Evolutionary conservation across 2,797 vertebrate species (phyloP), one percentile per base, ranked within the genome.

Genomic region (Acrocephalus scirpaceus): DNA sequence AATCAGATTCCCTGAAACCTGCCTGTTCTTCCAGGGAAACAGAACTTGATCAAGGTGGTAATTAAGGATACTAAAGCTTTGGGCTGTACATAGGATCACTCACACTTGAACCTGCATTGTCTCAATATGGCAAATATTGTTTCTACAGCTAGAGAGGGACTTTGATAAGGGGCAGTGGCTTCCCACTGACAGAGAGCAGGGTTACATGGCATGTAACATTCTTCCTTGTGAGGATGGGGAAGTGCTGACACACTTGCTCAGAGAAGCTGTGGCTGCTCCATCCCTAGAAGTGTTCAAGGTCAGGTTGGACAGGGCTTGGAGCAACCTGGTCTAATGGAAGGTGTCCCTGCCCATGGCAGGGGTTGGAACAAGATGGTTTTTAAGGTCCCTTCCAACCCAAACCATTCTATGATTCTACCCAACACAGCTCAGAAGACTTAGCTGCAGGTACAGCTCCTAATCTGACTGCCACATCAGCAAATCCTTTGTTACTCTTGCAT

Each of bases 91-190:
- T n/a, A 50, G 7, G 36, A 44, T 51, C 15, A 3, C 16, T 36
- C 16, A 13, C 9, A 8, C 20, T 58, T 61, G 16, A 18, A 11
- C 50, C 17, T 19, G 13, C 11, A 36, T 5, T 4, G 0, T 18
- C 23, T 44, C 34, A 12, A 21, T 11, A 19, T 1, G 0, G 51
- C 26, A 65, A 51, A 19, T 11, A 25, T 0, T 29, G 14, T 62
- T 83, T 83, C 50, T 70, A 20, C 36, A 57, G 32, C 38, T 29
- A 9, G 8, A 38, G 20, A 38, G 10, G 10, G 51, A 62, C 16
- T 89, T 64, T 29, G 36, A 57, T 20, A 64, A 67, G 23, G 27
- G 44, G 16, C 14, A 51, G 21, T 45, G 50, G 36, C 23, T 76
- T 76, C 57, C 44, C 42, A 62, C 27, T 29, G 64, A 44, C 10